Conservation (phyloP, 1,140 invertebrate genomes). For the Hylyphantes graminicola region DNA sequence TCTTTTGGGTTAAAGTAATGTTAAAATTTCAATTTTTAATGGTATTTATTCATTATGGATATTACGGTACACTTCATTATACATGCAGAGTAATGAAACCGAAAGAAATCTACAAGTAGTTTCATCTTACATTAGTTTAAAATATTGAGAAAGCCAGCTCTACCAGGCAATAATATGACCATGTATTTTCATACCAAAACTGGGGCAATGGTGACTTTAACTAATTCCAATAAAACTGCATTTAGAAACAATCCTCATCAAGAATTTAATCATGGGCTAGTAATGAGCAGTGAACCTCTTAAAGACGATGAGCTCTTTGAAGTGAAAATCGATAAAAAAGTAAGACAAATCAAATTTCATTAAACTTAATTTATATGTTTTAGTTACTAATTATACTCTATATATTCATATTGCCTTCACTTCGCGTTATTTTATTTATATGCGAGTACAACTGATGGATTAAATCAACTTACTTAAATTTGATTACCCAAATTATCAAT, state of each 20-base stretch:
- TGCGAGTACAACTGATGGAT: too few species aligned
- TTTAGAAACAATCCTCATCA: constrained; percentile 80
- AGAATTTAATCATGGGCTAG: constrained; percentile 97
- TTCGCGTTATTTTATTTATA: too few species aligned
- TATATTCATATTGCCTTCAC: too few species aligned
- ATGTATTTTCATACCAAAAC: constrained; percentile 80
- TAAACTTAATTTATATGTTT: too few species aligned
- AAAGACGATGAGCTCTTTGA: constrained; percentile 85
- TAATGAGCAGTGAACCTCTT: constrained; percentile 85
- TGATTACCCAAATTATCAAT: too few species aligned
- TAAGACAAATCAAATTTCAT: constrained; percentile 62
- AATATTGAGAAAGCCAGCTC: neutral
- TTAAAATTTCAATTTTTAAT: constrained; percentile 28
- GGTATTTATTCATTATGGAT: constrained; percentile 25
- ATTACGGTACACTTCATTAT: constrained; percentile 37
- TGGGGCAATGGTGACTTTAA: constrained; percentile 81
- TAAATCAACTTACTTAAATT: too few species aligned
- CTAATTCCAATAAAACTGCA: constrained; percentile 85
- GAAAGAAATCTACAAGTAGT: constrained; percentile 35
- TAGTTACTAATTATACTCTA: too few species aligned
- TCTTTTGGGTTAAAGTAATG: constrained; percentile 6
- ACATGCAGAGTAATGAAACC: constrained; percentile 19
- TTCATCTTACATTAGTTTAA: neutral
- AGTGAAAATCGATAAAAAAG: constrained; percentile 89
- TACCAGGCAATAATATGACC: constrained; percentile 2